Evolutionary conservation across 1,140 invertebrate species (phyloP).

Genomic region (Drosophila mauritiana): DNA sequence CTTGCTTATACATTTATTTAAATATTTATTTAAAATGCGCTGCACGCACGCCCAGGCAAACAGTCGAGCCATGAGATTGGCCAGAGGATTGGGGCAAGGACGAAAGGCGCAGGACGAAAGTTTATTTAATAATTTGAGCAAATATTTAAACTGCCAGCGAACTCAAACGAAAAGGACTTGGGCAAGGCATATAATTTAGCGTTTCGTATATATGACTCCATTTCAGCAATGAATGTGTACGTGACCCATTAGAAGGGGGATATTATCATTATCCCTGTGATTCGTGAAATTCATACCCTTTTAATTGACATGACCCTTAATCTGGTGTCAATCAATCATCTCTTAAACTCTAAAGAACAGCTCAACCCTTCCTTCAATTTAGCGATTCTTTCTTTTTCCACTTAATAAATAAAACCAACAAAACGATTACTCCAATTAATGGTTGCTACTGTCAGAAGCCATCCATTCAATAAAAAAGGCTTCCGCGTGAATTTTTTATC

Average conservation of each 20-base stretch:
- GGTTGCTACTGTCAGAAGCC: slow-evolving; percentile 13
- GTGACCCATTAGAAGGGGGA: background rate
- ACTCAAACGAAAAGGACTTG: background rate
- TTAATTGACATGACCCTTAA: slow-evolving; percentile 12
- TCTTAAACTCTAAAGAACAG: slow-evolving; percentile 21
- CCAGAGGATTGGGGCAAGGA: slow-evolving; percentile 6
- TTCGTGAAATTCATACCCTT: slow-evolving; percentile 3
- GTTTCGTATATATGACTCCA: slow-evolving; percentile 1
- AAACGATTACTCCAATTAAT: slow-evolving; percentile 72
- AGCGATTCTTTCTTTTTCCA: background rate
- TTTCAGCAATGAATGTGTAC: background rate
- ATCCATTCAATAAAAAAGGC: slow-evolving; percentile 47
- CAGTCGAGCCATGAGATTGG: slow-evolving; percentile 52
- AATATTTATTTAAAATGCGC: slow-evolving; percentile 78
- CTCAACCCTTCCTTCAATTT: slow-evolving; percentile 1
- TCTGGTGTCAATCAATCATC: slow-evolving; percentile 23
- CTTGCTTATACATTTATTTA: slow-evolving; percentile 64
- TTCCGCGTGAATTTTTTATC: slow-evolving; percentile 36
- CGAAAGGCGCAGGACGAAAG: slow-evolving; percentile 6
- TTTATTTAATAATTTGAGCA: slow-evolving; percentile 73
- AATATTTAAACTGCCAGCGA: slow-evolving; percentile 63
- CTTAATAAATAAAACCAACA: slow-evolving; percentile 27
- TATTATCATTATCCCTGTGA: background rate
- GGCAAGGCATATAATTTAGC: slow-evolving; percentile 6
- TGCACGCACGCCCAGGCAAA: slow-evolving; percentile 61